These are phyloP conservation scores for Rhincodon typus DNA, from an alignment of 2,797 vertebrate genomes.

Conservation along the genomic window DNA sequence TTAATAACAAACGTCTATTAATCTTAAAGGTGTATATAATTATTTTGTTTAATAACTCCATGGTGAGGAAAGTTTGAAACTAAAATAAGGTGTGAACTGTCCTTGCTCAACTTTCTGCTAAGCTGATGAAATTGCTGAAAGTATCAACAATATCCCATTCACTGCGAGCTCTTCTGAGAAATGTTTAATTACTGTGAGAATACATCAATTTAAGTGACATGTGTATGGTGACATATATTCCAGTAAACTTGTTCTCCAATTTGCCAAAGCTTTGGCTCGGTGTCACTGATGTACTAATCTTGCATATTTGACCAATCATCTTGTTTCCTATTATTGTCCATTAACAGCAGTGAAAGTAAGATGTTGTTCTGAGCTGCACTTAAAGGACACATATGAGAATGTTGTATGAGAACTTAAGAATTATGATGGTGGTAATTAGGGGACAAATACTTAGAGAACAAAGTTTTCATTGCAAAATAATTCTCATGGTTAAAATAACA, in stretches of 20 bases:
- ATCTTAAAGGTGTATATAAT: background rate
- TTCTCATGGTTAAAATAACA: too few species aligned
- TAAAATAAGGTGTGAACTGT: background rate
- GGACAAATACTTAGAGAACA: too few species aligned
- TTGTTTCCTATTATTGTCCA: background rate
- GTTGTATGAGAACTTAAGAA: background rate
- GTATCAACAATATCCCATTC: conserved; percentile 21
- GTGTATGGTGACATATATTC: background rate
- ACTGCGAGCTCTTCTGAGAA: background rate
- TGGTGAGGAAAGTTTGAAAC: background rate
- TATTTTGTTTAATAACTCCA: background rate
- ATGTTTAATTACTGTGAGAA: background rate
- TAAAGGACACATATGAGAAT: background rate
- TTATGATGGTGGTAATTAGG: background rate
- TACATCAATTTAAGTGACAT: background rate
- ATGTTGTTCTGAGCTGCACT: background rate
- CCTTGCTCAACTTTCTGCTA: background rate
- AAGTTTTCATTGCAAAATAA: background rate
- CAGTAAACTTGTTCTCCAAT: background rate
- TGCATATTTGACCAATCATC: background rate
- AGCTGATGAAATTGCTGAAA: background rate
- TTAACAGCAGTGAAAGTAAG: background rate
- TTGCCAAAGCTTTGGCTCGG: background rate
- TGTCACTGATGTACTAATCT: background rate
- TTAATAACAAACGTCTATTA: background rate